A percentile compares a stretch with the other conserved stretches of the same genome.
These are phyloP conservation scores for Laothoe populi DNA, from an alignment of 2,888 invertebrate genomes.

Conservation along the genomic window DNA sequence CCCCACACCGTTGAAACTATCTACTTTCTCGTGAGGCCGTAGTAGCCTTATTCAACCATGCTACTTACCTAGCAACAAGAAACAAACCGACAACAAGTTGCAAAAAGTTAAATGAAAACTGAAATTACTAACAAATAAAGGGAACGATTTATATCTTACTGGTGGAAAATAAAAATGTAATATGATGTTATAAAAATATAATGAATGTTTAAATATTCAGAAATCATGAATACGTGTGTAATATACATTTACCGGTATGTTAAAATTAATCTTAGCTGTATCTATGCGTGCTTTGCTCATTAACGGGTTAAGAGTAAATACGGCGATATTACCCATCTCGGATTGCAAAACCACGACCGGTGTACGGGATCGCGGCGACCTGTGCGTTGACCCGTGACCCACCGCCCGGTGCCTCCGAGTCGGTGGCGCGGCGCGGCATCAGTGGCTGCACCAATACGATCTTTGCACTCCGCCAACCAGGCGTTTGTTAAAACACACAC, in stretches of 20 bases:
- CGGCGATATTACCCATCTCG: slow-evolving; percentile 30
- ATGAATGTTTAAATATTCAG: too few relatives aligned
- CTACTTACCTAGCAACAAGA: slow-evolving; percentile 36
- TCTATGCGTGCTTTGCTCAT: not conserved
- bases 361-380: slow-evolving; percentile 53
- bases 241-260: not conserved
- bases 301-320: slow-evolving; percentile 6
- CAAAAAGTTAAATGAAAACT: too few relatives aligned
- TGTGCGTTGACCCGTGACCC: slow-evolving; percentile 62
- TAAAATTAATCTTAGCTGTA: not conserved
- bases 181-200: not conserved
- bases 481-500: slow-evolving; percentile 9
- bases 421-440: slow-evolving; percentile 40
- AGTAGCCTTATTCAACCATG: slow-evolving; percentile 8
- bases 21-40: slow-evolving; percentile 67
- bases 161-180: not conserved
- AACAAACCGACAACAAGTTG: not conserved
- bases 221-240: too few relatives aligned
- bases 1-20: slow-evolving; percentile 58
- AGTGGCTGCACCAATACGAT: slow-evolving; percentile 50
- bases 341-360: slow-evolving; percentile 29
- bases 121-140: too few relatives aligned
- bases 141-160: too few relatives aligned
- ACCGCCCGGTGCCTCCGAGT: slow-evolving; percentile 38
- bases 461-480: slow-evolving; percentile 50